Conservation (phyloP, 2,113 vertebrate genomes). For the Dipodomys stephensi region DNA sequence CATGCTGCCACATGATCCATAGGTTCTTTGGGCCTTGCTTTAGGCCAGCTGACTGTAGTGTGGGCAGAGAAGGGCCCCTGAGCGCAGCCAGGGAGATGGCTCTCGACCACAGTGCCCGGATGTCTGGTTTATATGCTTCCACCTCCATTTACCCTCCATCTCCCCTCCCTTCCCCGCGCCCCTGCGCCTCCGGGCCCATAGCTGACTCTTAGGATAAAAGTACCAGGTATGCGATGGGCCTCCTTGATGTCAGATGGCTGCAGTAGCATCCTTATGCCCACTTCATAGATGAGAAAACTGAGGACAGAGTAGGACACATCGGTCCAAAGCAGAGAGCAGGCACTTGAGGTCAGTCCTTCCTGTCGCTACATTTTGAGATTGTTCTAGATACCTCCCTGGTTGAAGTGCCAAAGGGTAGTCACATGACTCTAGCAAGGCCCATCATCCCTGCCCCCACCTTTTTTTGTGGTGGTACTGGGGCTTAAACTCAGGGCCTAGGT, state of each 20-base stretch:
- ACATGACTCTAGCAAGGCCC: background rate
- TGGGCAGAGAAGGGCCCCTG: background rate
- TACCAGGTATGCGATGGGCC: fast-evolving
- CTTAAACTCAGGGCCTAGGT: no score
- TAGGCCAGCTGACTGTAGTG: background rate
- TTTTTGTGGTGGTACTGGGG: no score
- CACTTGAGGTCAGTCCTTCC: background rate
- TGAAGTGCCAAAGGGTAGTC: background rate
- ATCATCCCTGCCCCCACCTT: background rate
- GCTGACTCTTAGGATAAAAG: background rate
- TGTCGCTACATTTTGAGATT: background rate
- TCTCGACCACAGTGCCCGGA: background rate
- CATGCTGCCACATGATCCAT: fast-evolving
- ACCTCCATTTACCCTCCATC: background rate
- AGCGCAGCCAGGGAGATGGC: no score
- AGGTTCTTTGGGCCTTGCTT: background rate
- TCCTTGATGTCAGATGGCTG: background rate
- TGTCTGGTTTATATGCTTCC: background rate
- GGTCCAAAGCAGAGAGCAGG: background rate
- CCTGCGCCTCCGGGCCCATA: fast-evolving
- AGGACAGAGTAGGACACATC: background rate
- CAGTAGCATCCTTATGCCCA: background rate
- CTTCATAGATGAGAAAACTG: background rate
- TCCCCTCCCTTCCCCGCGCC: no score
- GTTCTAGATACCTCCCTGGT: background rate